phyloP scores from a whole-genome alignment of 2,888 invertebrate genomes.

The Macrosiphum euphorbiae region DNA sequence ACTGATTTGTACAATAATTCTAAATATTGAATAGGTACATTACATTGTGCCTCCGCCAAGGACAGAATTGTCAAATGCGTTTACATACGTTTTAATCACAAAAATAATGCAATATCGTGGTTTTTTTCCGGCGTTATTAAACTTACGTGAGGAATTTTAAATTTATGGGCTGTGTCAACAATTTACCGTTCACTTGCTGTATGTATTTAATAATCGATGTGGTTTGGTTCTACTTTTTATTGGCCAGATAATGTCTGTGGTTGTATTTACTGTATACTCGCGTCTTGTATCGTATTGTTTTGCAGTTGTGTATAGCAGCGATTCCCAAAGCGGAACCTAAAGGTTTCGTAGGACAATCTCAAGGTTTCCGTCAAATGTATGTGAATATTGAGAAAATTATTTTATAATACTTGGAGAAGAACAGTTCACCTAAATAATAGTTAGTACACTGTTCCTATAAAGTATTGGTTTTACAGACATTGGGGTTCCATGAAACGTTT shows the following conservation, averaged over 20 bases:
- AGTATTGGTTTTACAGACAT: too few relatives aligned
- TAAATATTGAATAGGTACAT: background rate
- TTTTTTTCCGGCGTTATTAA: background rate
- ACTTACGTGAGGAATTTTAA: background rate
- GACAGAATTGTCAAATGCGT: background rate
- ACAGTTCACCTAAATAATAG: too few relatives aligned
- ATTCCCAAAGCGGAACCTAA: too few relatives aligned
- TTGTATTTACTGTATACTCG: background rate
- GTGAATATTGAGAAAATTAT: too few relatives aligned
- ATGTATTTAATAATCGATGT: background rate
- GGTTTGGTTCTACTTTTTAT: background rate
- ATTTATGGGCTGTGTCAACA: background rate
- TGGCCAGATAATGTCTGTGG: background rate
- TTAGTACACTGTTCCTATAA: too few relatives aligned
- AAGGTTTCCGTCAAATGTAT: too few relatives aligned
- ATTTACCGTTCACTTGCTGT: background rate
- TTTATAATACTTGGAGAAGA: too few relatives aligned
- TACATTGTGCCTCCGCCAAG: background rate
- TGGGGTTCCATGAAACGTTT: too few relatives aligned
- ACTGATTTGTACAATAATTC: background rate
- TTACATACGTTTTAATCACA: background rate
- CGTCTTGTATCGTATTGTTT: too few relatives aligned
- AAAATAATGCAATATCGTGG: background rate
- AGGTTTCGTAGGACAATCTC: too few relatives aligned
- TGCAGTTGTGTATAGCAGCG: too few relatives aligned